These are phyloP conservation scores for Hypena proboscidalis DNA, from an alignment of 2,888 invertebrate species.

Conservation along the genomic window DNA sequence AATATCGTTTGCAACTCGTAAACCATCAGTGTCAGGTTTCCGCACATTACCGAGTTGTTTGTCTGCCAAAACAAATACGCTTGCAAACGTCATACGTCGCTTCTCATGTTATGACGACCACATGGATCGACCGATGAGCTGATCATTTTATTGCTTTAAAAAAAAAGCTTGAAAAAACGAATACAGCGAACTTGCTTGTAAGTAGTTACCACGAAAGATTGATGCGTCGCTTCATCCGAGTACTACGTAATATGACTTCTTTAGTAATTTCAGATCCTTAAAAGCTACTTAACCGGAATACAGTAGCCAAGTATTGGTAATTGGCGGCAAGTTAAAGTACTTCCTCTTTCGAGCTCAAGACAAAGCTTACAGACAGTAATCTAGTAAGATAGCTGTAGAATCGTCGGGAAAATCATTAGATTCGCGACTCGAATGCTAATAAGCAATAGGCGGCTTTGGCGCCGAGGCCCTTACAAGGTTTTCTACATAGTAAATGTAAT, in stretches of 20 bases:
- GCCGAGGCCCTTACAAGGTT: constrained; percentile 36
- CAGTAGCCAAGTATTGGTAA: no score
- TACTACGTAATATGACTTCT: no score
- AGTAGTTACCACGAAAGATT: no score
- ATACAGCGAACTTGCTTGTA: no score
- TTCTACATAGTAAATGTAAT: constrained; percentile 28
- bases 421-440: constrained; percentile 35
- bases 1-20: constrained; percentile 27
- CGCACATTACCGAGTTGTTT: constrained; percentile 49
- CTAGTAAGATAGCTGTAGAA: constrained; percentile 4
- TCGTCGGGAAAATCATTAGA: constrained; percentile 20
- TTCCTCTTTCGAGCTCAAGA: no score
- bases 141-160: no score
- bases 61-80: constrained; percentile 55
- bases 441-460: constrained; percentile 29
- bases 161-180: no score
- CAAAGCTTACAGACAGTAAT: no score
- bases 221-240: no score
- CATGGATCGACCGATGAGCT: constrained; percentile 23
- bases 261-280: no score
- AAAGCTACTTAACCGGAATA: no score
- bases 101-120: constrained; percentile 37
- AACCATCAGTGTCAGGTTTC: constrained; percentile 47
- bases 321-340: no score
- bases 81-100: constrained; percentile 43